Evolutionary conservation across 2,888 invertebrate species (phyloP).

Genomic region (Petrolisthes manimaculis): DNA sequence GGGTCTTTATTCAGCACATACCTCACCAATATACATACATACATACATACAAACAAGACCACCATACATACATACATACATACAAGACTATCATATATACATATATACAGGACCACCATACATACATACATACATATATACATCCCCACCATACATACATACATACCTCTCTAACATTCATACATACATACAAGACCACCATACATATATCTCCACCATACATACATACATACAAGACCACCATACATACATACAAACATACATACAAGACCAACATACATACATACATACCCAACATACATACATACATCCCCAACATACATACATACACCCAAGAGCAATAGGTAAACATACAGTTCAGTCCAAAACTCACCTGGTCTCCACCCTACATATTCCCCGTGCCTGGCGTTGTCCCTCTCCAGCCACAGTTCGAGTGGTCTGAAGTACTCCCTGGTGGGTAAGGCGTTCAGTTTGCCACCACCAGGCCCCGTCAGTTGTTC

Average conservation of each 20-base stretch:
- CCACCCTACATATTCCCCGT: conserved; percentile 70
- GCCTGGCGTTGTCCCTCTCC: conserved; percentile 69
- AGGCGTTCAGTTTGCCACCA: conserved; percentile 69
- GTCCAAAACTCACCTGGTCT: conserved; percentile 60
- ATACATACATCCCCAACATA: too few species aligned
- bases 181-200: too few species aligned
- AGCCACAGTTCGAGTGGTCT: conserved; percentile 72
- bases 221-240: not conserved
- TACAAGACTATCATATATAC: too few species aligned
- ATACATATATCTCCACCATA: not conserved
- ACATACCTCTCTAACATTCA: too few species aligned
- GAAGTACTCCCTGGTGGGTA: conserved; percentile 72
- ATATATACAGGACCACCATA: too few species aligned
- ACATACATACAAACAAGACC: too few species aligned
- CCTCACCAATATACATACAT: not conserved
- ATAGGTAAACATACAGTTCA: too few species aligned
- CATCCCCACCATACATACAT: not conserved
- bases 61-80: too few species aligned
- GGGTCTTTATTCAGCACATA: not conserved
- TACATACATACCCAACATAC: too few species aligned
- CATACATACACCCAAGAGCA: too few species aligned
- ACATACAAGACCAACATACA: too few species aligned
- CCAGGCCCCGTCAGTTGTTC: conserved; percentile 70
- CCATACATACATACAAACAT: not conserved
- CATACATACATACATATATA: not conserved